Percentiles rank a stretch among this genome's conserved stretches.
These are phyloP conservation scores for Myxocyprinus asiaticus DNA, from an alignment of 2,113 vertebrate species.

Conservation along the genomic window DNA sequence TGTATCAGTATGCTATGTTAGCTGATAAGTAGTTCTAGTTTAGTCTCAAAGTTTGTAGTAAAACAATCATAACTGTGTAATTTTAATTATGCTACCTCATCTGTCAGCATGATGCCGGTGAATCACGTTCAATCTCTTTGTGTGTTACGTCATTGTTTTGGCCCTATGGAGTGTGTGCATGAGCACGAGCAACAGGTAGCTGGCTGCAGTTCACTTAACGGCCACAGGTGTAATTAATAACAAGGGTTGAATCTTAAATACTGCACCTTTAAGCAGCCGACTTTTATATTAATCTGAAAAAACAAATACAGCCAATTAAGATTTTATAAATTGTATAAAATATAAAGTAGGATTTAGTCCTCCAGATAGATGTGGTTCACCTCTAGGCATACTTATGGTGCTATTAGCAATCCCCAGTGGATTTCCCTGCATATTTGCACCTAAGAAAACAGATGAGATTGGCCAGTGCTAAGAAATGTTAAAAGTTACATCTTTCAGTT, in stretches of 20 bases:
- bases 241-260: background rate
- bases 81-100: no score
- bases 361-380: background rate
- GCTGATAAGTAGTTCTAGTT: no score
- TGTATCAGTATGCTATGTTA: no score
- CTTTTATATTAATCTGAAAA: background rate
- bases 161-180: no score
- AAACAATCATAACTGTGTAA: no score
- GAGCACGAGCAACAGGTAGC: no score
- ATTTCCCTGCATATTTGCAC: background rate
- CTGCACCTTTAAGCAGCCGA: background rate
- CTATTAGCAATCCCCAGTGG: background rate
- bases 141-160: no score
- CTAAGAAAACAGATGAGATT: conserved; percentile 14
- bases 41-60: no score
- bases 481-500: conserved; percentile 11
- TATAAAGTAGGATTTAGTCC: conserved; percentile 8
- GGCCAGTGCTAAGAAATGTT: conserved; percentile 18
- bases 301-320: background rate
- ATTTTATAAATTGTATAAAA: background rate
- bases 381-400: background rate
- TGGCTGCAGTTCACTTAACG: no score
- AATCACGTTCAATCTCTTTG: no score
- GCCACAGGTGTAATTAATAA: no score
- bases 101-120: no score